Evolutionary conservation across 2,797 vertebrate genomes (phyloP).

Genomic region (Ara ararauna): DNA sequence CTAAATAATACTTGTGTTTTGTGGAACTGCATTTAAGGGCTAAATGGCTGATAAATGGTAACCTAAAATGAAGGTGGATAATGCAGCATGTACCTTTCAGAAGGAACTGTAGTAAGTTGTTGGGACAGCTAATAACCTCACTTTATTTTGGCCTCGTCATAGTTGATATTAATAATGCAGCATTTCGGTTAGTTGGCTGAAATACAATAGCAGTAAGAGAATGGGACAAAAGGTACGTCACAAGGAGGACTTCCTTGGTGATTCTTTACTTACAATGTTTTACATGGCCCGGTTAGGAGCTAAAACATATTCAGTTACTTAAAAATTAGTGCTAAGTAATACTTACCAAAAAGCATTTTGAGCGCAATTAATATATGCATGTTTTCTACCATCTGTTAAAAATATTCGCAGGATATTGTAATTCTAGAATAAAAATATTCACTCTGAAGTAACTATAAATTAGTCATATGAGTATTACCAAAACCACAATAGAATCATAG

Average conservation of each 20-base stretch:
- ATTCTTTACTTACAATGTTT: not conserved
- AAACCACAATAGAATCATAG: not conserved
- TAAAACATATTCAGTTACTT: not conserved
- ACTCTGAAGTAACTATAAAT: not conserved
- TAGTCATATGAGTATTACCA: not conserved
- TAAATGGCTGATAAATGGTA: conserved; percentile 6
- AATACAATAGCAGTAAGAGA: not conserved
- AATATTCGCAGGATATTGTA: not conserved
- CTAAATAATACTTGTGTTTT: not conserved
- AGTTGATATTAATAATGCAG: not conserved
- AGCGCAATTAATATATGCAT: not conserved
- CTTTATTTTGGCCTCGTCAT: not conserved
- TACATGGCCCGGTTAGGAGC: not conserved
- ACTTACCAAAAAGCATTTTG: not conserved
- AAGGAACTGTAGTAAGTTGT: not conserved
- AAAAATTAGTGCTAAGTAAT: not conserved
- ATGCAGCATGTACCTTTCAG: not conserved
- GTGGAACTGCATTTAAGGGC: not conserved
- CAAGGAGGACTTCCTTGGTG: not conserved
- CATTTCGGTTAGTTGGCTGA: not conserved
- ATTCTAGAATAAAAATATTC: not conserved
- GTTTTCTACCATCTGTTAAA: not conserved
- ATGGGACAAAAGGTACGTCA: not conserved
- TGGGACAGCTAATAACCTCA: not conserved
- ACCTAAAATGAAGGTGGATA: not conserved